phyloP scores from a whole-genome alignment of 1,140 invertebrate species.

The Papilio polyxenes region DNA sequence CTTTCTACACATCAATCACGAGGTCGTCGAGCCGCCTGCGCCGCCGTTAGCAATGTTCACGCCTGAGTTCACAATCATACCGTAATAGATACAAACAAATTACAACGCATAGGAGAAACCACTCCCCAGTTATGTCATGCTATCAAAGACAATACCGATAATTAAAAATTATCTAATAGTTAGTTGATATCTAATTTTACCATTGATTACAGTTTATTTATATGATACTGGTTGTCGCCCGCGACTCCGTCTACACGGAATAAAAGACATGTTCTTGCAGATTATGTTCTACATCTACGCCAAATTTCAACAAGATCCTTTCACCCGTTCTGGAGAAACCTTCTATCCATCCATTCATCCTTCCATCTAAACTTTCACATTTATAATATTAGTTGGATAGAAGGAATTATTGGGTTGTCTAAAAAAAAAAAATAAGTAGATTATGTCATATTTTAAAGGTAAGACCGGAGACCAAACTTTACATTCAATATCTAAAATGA shows the following conservation, averaged over 20 bases:
- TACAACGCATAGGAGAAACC: slow-evolving; percentile 56
- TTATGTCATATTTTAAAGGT: neutral
- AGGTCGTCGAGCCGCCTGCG: slow-evolving; percentile 49
- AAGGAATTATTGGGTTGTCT: neutral
- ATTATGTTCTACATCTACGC: no score
- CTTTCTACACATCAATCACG: slow-evolving; percentile 76
- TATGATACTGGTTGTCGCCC: no score
- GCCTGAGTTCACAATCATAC: slow-evolving; percentile 65
- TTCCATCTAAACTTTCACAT: no score
- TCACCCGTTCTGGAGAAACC: no score
- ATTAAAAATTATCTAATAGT: slow-evolving; percentile 15
- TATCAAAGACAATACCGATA: slow-evolving; percentile 41
- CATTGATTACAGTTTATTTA: no score
- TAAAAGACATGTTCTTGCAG: no score
- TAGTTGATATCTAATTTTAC: neutral
- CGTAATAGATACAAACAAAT: slow-evolving; percentile 57
- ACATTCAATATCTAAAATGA: neutral
- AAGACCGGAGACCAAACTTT: neutral
- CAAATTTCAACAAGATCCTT: no score
- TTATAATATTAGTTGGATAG: neutral
- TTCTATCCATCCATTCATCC: no score
- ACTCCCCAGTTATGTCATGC: slow-evolving; percentile 48
- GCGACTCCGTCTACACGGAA: no score
- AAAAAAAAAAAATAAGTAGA: neutral
- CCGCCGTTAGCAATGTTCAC: slow-evolving; percentile 55